Evolutionary conservation across 2,888 invertebrate species (phyloP).

Genomic region (Branchipolynoe longqiensis): DNA sequence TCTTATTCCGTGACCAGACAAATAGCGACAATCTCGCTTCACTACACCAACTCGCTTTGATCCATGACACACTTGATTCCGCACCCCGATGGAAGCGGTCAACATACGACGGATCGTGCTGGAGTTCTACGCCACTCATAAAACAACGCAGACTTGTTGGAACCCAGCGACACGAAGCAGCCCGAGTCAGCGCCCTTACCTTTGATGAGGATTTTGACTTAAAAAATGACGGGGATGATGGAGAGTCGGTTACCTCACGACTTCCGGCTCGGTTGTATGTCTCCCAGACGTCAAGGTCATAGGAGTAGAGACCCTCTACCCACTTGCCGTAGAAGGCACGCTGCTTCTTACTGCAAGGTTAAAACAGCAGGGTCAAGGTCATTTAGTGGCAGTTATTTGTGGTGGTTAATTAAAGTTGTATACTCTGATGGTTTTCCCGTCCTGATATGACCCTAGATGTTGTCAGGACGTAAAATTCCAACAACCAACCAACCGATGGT

Average conservation of each 20-base stretch:
- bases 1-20: background rate
- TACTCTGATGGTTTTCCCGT: too few species aligned
- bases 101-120: slow-evolving; percentile 33
- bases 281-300: slow-evolving; percentile 74
- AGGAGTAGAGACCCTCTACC: slow-evolving; percentile 86
- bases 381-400: too few species aligned
- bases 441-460: too few species aligned
- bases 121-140: background rate
- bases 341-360: slow-evolving; percentile 83
- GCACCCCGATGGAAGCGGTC: too few species aligned
- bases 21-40: background rate
- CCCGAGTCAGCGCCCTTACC: slow-evolving; percentile 38
- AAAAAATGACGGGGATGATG: slow-evolving; percentile 55
- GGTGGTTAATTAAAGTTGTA: too few species aligned
- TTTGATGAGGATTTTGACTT: slow-evolving; percentile 38
- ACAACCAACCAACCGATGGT: too few species aligned
- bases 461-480: too few species aligned
- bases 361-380: background rate
- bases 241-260: slow-evolving; percentile 56
- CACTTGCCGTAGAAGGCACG: slow-evolving; percentile 83
- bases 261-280: slow-evolving; percentile 31
- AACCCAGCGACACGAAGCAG: background rate
- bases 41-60: background rate
- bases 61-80: background rate
- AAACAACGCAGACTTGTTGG: slow-evolving; percentile 10